A percentile compares a stretch with the other conserved stretches of the same genome.
phyloP scores from a whole-genome alignment of 23 tunicate genomes.

The Ascidia mentula region DNA sequence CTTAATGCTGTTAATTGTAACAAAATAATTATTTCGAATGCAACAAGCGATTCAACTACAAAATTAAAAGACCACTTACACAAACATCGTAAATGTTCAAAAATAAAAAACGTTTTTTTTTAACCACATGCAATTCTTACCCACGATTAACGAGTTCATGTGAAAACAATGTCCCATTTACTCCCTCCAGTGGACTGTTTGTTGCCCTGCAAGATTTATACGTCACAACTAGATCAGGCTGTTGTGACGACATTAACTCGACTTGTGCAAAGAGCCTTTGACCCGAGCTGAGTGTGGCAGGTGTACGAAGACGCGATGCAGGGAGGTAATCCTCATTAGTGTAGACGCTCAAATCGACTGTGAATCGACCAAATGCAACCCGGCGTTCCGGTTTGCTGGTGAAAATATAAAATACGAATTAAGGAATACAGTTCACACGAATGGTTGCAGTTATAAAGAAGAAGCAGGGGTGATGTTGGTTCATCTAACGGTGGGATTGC shows the following conservation, averaged over 20 bases:
- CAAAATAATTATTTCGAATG: no score
- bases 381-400: conserved; percentile 23
- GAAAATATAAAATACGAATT: no score
- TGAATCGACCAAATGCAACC: conserved; percentile 15
- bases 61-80: no score
- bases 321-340: neutral
- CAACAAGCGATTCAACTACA: no score
- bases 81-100: no score
- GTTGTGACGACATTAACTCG: conserved; percentile 26
- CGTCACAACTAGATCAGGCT: conserved; percentile 24
- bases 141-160: conserved; percentile 11
- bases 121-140: no score
- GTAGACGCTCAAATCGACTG: conserved; percentile 10
- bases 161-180: neutral
- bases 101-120: no score
- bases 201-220: conserved; percentile 17
- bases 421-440: no score
- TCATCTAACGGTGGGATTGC: no score
- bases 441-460: no score
- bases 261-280: conserved; percentile 11
- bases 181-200: neutral
- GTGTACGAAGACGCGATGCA: conserved; percentile 10
- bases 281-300: neutral
- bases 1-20: no score
- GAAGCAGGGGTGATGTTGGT: no score